These are phyloP conservation scores for Pluvianellus socialis DNA, from an alignment of 2,113 vertebrate genomes.

Conservation along the genomic window DNA sequence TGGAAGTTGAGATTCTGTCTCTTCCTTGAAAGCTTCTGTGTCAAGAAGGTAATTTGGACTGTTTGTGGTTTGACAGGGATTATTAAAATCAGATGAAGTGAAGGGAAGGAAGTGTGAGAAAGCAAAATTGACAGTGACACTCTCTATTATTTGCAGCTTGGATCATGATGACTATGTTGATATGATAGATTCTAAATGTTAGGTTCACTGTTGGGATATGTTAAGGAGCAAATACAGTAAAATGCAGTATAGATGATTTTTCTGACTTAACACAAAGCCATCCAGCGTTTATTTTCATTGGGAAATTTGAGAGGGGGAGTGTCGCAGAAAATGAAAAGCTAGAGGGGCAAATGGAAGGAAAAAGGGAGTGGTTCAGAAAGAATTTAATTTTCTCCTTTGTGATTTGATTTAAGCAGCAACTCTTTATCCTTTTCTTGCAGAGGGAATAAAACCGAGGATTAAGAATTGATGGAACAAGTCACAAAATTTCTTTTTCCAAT, in stretches of 20 bases:
- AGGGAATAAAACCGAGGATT: conserved; percentile 17
- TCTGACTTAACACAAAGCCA: conserved; percentile 22
- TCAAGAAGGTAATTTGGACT: conserved; percentile 90
- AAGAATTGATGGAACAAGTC: background rate
- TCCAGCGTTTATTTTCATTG: conserved; percentile 38
- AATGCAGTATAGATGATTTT: conserved; percentile 55
- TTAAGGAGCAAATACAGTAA: conserved; percentile 79
- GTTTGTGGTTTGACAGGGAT: conserved; percentile 98
- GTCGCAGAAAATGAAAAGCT: background rate
- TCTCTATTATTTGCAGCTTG: conserved; percentile 94
- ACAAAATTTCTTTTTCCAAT: conserved; percentile 18
- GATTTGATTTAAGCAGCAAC: conserved; percentile 20
- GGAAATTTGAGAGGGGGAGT: background rate
- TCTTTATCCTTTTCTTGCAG: background rate
- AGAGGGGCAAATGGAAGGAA: background rate
- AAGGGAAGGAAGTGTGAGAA: conserved; percentile 86
- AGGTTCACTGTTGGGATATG: conserved; percentile 81
- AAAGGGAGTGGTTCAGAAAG: conserved; percentile 3
- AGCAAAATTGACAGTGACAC: conserved; percentile 97
- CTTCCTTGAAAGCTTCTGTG: conserved; percentile 84
- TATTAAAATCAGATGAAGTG: conserved; percentile 98
- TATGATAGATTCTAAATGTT: conserved; percentile 75
- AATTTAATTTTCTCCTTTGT: conserved; percentile 31
- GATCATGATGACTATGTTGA: conserved; percentile 90
- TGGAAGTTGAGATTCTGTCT: conserved; percentile 99